Evolutionary conservation across 2,888 invertebrate genomes (phyloP), one percentile per base, ranked within the genome.

Genomic region (Troglohyphantes excavatus): DNA sequence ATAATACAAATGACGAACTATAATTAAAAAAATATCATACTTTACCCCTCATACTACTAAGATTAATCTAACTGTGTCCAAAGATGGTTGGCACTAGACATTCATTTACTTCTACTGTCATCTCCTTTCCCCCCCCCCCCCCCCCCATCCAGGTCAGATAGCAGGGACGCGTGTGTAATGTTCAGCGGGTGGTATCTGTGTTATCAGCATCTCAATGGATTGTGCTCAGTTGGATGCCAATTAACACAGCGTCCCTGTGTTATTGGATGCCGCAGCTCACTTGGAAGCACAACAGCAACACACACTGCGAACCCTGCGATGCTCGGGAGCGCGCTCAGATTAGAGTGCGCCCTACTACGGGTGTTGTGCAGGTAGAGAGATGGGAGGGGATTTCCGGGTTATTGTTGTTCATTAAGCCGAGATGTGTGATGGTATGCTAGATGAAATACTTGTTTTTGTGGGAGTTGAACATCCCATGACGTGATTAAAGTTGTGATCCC

Each of bases 181-280:
- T 68, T 33, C 82, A 75, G n/a, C 82, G 76, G 82, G 73, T 26
- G 75, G 76, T 46, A 23, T 68, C 75, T 43, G 68, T 82, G 76
- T 76, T 88, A 88, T 88, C 88, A 67, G 82, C n/a, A 53, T 67
- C 39, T 79, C 88, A 75, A 88, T 88, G 88, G 65, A 81, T 88
- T 67, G 88, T 26, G 73, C 88, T 53, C 88, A 68, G 81, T 75
- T 88, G 88, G 88, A 76, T 76, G 68, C 76, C 82, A 82, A 88
- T 88, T 88, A 88, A 88, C 82, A 88, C 33, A 6, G 29, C 27
- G 23, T 70, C 43, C 29, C 68, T 23, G 29, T 85, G 82, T 76
- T 88, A 88, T 88, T 88, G 82, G 61, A 88, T 59, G 67, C 67
- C 17, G 63, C 65, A 43, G 63, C 68, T 70, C 82, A 73, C 39